A percentile compares a stretch with the other conserved stretches of the same genome.
These are phyloP conservation scores for Plecotus auritus DNA, from an alignment of 2,113 vertebrate genomes.

Conservation along the genomic window DNA sequence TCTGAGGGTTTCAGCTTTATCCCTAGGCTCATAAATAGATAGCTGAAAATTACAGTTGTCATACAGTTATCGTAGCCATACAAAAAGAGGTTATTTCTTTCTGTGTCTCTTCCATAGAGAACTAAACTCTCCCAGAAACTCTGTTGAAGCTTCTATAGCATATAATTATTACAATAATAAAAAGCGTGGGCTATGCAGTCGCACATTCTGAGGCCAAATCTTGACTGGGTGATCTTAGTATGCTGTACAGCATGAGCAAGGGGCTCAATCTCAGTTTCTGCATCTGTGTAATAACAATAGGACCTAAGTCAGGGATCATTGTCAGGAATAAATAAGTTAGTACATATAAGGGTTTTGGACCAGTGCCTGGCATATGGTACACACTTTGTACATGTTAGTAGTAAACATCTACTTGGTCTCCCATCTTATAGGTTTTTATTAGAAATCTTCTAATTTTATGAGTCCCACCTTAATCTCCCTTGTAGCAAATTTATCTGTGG, in stretches of 20 bases:
- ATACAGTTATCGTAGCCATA: not conserved
- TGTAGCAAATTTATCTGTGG: not conserved
- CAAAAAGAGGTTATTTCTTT: not conserved
- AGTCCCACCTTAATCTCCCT: not conserved
- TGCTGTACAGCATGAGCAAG: not conserved
- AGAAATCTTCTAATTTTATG: not conserved
- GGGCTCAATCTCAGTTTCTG: not conserved
- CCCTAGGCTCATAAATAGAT: not conserved
- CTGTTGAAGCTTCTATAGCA: not conserved
- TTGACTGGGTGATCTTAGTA: not conserved
- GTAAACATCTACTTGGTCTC: not conserved
- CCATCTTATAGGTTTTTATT: not conserved
- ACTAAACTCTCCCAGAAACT: not conserved
- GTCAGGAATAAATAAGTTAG: not conserved
- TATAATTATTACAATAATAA: not conserved
- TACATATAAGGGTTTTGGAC: not conserved
- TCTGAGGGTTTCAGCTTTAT: not conserved
- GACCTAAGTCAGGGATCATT: not conserved
- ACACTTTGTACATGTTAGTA: not conserved
- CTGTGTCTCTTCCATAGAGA: not conserved
- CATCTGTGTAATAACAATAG: not conserved
- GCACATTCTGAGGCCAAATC: not conserved
- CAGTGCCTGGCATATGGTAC: not conserved
- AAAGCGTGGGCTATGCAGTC: not conserved
- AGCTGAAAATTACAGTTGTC: not conserved